Evolutionary conservation across 1,140 invertebrate genomes (phyloP).

Genomic region (Philotrypesis tridentata): DNA sequence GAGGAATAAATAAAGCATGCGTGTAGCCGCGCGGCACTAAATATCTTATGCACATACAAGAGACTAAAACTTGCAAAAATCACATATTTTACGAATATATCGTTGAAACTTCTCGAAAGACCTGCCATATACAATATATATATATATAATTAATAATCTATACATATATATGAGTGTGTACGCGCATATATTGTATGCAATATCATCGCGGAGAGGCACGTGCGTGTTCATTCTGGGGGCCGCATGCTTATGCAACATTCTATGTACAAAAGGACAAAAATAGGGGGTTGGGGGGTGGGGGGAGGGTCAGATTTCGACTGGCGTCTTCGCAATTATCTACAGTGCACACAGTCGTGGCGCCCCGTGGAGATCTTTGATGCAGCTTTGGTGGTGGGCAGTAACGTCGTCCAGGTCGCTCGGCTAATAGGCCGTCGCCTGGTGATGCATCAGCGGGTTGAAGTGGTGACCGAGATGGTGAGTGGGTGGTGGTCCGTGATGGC

Average conservation of each 20-base stretch:
- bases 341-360: background rate
- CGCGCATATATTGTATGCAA: background rate
- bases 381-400: slow-evolving; percentile 2
- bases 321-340: background rate
- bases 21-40: too few species aligned
- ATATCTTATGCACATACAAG: too few species aligned
- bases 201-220: slow-evolving; percentile 52
- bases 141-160: too few species aligned
- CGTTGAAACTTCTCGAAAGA: background rate
- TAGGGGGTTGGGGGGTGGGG: background rate
- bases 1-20: too few species aligned
- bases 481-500: slow-evolving; percentile 73
- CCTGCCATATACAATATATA: background rate
- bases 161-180: background rate
- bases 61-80: slow-evolving; percentile 4
- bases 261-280: background rate
- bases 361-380: background rate
- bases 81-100: background rate
- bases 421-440: slow-evolving; percentile 70
- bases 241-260: background rate
- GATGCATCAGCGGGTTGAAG: slow-evolving; percentile 73
- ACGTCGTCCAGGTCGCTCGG: background rate
- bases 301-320: too few species aligned
- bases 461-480: slow-evolving; percentile 72
- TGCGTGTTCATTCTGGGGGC: slow-evolving; percentile 39